phyloP scores from a whole-genome alignment of 2,113 vertebrate species.

The Passer domesticus region DNA sequence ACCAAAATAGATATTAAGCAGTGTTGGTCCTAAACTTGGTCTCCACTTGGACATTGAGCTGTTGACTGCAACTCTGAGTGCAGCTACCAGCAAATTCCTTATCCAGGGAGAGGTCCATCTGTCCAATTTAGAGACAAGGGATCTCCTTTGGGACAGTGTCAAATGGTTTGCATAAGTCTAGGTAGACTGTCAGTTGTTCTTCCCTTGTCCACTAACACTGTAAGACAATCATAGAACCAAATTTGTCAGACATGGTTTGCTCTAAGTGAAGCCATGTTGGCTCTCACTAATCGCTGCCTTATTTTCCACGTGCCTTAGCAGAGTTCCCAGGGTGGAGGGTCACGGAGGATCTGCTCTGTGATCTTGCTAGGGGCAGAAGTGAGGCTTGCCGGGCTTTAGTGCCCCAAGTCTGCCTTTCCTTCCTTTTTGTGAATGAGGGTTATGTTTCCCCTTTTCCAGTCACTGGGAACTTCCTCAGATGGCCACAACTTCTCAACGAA shows the following conservation, averaged over 20 bases:
- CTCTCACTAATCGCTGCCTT: not conserved
- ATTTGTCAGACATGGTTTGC: not conserved
- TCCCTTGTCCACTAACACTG: not conserved
- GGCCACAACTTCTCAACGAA: rapidly evolving
- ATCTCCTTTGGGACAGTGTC: not conserved
- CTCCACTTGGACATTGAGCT: not conserved
- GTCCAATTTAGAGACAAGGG: not conserved
- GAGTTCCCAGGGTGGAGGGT: not conserved
- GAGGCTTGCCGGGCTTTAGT: not conserved
- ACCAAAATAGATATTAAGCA: not conserved
- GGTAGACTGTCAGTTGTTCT: not conserved
- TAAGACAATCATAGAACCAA: not conserved
- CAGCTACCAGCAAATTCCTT: not conserved
- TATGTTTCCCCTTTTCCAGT: not conserved
- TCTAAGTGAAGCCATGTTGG: not conserved
- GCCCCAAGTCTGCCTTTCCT: not conserved
- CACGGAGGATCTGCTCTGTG: not conserved
- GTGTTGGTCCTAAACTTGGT: not conserved
- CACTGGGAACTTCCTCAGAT: not conserved
- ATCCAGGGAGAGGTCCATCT: not conserved
- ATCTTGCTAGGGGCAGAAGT: not conserved
- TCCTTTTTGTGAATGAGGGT: not conserved
- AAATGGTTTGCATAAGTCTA: not conserved
- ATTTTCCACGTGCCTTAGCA: not conserved
- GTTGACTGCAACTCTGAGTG: not conserved